Evolutionary conservation across 2,113 vertebrate genomes (phyloP).

Genomic region (Macrotis lagotis): DNA sequence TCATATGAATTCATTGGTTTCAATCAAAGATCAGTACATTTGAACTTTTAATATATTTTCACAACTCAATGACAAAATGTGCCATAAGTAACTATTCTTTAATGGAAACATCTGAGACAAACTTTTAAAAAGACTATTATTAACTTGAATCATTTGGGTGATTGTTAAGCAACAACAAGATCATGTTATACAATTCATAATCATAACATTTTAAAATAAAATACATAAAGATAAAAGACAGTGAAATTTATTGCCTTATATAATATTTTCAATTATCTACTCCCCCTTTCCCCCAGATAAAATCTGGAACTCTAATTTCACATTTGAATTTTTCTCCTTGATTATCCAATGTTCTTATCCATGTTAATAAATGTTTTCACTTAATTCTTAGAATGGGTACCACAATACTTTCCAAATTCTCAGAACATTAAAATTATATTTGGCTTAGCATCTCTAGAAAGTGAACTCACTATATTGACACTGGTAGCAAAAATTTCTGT

Average conservation of each 20-base stretch:
- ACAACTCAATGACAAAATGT: slow-evolving; percentile 44
- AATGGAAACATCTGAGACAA: slow-evolving; percentile 42
- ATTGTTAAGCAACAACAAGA: slow-evolving; percentile 48
- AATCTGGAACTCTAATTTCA: slow-evolving; percentile 36
- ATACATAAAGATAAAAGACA: slow-evolving; percentile 11
- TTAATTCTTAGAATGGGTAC: background rate
- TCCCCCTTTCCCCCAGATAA: background rate
- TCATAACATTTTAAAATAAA: background rate
- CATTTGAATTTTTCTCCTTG: slow-evolving; percentile 12
- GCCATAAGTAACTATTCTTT: slow-evolving; percentile 42
- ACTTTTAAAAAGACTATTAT: slow-evolving; percentile 19
- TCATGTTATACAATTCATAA: slow-evolving; percentile 14
- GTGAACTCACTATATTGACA: slow-evolving; percentile 29
- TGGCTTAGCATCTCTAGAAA: background rate
- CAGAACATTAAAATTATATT: slow-evolving; percentile 21
- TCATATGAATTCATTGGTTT: slow-evolving; percentile 57
- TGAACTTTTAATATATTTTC: slow-evolving; percentile 57
- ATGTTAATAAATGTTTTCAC: background rate
- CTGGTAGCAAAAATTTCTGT: background rate
- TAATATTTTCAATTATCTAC: background rate
- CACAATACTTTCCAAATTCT: background rate
- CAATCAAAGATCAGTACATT: slow-evolving; percentile 58
- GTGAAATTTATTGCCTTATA: background rate
- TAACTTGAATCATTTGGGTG: slow-evolving; percentile 26
- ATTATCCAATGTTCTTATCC: background rate